Base-by-base conservation (phyloP, 2,113 vertebrate species). In the Gambusia holbrooki region DNA sequence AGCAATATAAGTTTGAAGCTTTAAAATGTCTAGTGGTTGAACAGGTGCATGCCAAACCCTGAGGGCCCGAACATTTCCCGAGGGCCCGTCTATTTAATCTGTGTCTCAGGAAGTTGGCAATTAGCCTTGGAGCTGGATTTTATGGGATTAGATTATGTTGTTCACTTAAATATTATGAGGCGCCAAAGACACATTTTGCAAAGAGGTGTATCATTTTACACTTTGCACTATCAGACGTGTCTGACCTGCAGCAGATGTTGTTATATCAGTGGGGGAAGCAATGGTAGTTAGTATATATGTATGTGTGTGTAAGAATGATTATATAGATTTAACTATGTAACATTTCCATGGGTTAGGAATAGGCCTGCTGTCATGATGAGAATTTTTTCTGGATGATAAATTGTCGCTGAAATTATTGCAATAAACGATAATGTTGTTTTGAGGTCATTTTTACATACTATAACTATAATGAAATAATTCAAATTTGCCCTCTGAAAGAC, bases 41-140 rank as follows among this genome's bases (percentile, higher is more conserved):
- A 29, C 33, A 83, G 60, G 69, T 74, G 51, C 28, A 37, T n/a
- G 64, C 14, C 62, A 48, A 66, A 75, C 11, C 29, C 73, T n/a
- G 3, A 68, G 71, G 48, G 61, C 30, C n/a, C n/a, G 0, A 33
- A 29, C 79, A 62, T 64, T 3, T 73, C 65, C 30, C 61, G 12
- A 71, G 30, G 33, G 25, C 11, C 28, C 27, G 25, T 69, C 60
- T 30, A 37, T 64, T 80, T 69, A 67, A 73, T 71, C 15, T 32
- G 64, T 71, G 80, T 73, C 69, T 73, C 72, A 81, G 78, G 60
- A 76, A 74, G 60, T 14, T 62, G 63, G 35, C 62, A 62, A 77
- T 77, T 77, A 65, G 67, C 61, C 68, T 69, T 30, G 11, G 30
- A 76, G 62, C 37, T 19, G 2, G 65, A 65, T 22, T 63, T 74